Percentiles rank a stretch among this genome's conserved stretches.
Evolutionary conservation across 1,140 invertebrate genomes (phyloP).

Genomic region (Melanaphis sacchari): DNA sequence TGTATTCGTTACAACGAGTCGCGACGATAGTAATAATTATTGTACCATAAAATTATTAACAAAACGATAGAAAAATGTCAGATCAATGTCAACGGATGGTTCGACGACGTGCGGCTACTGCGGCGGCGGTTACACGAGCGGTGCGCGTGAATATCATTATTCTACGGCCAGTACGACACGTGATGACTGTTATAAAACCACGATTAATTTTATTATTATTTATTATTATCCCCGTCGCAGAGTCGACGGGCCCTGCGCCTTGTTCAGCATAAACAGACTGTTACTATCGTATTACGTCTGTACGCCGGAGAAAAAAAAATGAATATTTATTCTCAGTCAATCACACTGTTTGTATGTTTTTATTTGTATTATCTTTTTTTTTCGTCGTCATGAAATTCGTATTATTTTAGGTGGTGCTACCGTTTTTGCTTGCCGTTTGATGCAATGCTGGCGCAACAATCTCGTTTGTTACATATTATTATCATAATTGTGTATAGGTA

Average conservation of each 20-base stretch:
- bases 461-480: not conserved
- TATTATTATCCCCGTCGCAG: not conserved
- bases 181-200: constrained; percentile 9
- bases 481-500: not conserved
- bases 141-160: not conserved
- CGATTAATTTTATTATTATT: not conserved
- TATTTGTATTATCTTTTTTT: not conserved
- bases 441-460: not conserved
- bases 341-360: not conserved
- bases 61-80: not conserved
- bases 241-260: not conserved
- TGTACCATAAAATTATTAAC: not conserved
- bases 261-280: not conserved
- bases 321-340: not conserved
- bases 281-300: not conserved
- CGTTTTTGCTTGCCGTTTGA: not conserved
- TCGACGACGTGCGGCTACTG: not conserved
- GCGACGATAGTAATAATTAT: not conserved
- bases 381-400: not conserved
- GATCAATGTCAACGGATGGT: not conserved
- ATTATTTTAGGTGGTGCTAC: not conserved
- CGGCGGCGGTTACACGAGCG: not conserved
- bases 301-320: not conserved
- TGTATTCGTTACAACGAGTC: not conserved
- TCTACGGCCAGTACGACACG: not conserved